phyloP scores from a whole-genome alignment of 2,888 invertebrate species.

The Phengaris arion region DNA sequence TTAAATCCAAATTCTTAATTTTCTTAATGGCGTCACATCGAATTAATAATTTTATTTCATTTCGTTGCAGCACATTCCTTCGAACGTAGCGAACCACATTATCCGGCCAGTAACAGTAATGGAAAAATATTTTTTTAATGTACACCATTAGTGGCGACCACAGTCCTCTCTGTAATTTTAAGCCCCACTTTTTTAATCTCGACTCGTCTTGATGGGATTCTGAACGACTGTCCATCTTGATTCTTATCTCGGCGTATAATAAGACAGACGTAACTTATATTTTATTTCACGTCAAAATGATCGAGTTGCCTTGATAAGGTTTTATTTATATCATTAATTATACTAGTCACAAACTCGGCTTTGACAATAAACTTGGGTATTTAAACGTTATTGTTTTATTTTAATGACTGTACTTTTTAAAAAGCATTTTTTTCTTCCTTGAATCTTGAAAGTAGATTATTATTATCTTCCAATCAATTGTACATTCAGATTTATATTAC shows the following conservation, averaged over 20 bases:
- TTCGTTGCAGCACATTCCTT: conserved; percentile 37
- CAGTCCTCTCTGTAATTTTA: conserved; percentile 72
- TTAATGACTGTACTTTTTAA: conserved; percentile 14
- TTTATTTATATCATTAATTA: conserved; percentile 75
- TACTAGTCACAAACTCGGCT: conserved; percentile 44
- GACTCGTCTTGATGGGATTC: conserved; percentile 70
- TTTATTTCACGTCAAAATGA: conserved; percentile 76
- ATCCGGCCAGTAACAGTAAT: conserved; percentile 62
- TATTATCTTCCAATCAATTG: too few relatives aligned
- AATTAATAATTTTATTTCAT: background rate
- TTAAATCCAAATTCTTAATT: too few relatives aligned
- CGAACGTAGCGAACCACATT: conserved; percentile 51
- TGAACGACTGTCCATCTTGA: conserved; percentile 74
- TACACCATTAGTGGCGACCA: conserved; percentile 69
- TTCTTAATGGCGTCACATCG: background rate
- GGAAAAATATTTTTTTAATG: conserved; percentile 72
- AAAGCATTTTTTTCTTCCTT: background rate
- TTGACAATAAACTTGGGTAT: conserved; percentile 22
- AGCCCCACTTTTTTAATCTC: conserved; percentile 59
- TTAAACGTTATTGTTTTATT: conserved; percentile 25
- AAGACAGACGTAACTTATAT: conserved; percentile 78
- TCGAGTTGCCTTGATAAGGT: conserved; percentile 72
- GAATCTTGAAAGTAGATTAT: too few relatives aligned
- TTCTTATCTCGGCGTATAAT: conserved; percentile 74
- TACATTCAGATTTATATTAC: too few relatives aligned